A percentile compares a stretch with the other conserved stretches of the same genome.
phyloP scores from a whole-genome alignment of 2,797 vertebrate species.

The Podarcis lilfordi region DNA sequence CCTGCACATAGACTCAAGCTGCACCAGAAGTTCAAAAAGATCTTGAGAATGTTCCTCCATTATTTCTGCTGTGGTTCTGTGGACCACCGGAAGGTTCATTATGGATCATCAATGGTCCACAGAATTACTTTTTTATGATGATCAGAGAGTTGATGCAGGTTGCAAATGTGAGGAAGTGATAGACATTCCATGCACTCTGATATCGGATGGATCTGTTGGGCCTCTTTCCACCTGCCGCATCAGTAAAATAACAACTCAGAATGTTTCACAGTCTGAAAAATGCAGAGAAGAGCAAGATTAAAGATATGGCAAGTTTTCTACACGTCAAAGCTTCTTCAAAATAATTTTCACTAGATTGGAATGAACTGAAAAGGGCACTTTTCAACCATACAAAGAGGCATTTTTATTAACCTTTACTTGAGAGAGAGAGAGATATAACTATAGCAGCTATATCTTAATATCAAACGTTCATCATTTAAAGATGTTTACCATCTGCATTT shows the following conservation, averaged over 20 bases:
- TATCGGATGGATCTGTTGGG: not conserved
- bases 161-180: not conserved
- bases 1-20: not conserved
- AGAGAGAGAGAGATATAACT: too few relatives aligned
- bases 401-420: not conserved
- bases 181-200: not conserved
- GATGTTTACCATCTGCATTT: not conserved
- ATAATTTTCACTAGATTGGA: not conserved
- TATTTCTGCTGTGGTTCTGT: not conserved
- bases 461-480: not conserved
- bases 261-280: not conserved
- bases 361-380: not conserved
- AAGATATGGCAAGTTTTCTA: not conserved
- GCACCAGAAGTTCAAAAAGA: not conserved
- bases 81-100: not conserved
- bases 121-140: not conserved
- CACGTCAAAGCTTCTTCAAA: not conserved
- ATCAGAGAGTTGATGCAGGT: not conserved
- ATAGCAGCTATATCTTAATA: not conserved
- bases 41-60: not conserved
- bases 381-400: not conserved
- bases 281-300: not conserved
- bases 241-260: not conserved
- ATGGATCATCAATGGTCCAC: not conserved
- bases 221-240: not conserved